A percentile compares a stretch with the other conserved stretches of the same genome.
phyloP scores from a whole-genome alignment of 1,140 invertebrate genomes.

The Drosophila willistoni region DNA sequence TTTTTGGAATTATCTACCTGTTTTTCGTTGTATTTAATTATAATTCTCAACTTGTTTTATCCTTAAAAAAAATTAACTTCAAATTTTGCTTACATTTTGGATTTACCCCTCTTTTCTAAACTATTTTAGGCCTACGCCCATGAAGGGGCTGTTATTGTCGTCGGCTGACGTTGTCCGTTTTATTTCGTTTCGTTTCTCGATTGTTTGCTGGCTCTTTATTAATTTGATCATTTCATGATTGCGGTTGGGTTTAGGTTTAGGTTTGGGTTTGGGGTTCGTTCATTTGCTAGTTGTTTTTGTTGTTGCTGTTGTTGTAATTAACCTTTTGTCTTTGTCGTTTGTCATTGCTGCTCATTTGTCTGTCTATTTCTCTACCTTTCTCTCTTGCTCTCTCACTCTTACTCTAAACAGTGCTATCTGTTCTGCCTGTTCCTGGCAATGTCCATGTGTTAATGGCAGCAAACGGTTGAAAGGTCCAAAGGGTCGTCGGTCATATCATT shows the following conservation, averaged over 20 bases:
- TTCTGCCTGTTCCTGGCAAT: constrained; percentile 32
- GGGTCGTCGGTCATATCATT: constrained; percentile 15
- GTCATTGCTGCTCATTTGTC: constrained; percentile 46
- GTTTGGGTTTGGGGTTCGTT: constrained; percentile 29
- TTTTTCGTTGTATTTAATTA: too few relatives aligned
- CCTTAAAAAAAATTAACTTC: too few relatives aligned
- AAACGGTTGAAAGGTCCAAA: constrained; percentile 18
- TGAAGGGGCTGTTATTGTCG: neutral
- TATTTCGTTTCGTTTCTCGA: constrained; percentile 40
- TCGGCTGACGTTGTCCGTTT: constrained; percentile 29
- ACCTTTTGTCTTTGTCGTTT: constrained; percentile 72
- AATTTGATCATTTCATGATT: constrained; percentile 79
- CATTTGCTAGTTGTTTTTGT: constrained; percentile 46
- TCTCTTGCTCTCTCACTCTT: neutral
- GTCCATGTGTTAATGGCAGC: constrained; percentile 12
- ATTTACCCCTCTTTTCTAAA: too few relatives aligned
- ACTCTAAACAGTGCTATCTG: constrained; percentile 14
- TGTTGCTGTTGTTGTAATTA: constrained; percentile 70
- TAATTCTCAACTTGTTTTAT: too few relatives aligned
- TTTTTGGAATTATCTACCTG: too few relatives aligned
- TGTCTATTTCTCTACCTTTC: neutral
- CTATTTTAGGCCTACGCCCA: neutral
- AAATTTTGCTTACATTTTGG: too few relatives aligned
- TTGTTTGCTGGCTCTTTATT: constrained; percentile 74
- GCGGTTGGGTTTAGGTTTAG: constrained; percentile 30